These are phyloP conservation scores for Baryphthengus martii DNA, from an alignment of 2,113 vertebrate genomes.

Conservation along the genomic window DNA sequence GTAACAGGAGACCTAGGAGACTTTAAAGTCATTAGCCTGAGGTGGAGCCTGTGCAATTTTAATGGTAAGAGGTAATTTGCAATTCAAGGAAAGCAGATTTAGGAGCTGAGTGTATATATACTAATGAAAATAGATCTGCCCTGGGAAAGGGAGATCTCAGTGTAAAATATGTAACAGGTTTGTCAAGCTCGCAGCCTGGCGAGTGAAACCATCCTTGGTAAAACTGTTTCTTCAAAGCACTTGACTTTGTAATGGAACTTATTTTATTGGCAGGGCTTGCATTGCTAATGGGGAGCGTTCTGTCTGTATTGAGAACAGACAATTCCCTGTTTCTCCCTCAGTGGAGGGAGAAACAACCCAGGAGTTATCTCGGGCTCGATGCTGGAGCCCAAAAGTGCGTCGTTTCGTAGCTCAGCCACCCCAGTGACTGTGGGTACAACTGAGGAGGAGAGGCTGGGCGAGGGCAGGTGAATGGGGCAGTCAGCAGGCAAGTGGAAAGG, in stretches of 20 bases:
- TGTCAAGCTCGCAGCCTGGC: not conserved
- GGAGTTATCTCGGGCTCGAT: not conserved
- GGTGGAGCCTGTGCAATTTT: not conserved
- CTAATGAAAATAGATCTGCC: not conserved
- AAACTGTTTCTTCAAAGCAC: not conserved
- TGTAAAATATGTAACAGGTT: not conserved
- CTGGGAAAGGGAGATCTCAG: not conserved
- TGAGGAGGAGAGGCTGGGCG: not conserved
- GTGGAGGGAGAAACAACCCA: not conserved
- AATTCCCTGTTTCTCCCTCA: too few species aligned
- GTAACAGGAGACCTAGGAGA: slow-evolving; percentile 5
- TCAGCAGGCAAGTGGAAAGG: not conserved
- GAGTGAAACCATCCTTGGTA: not conserved
- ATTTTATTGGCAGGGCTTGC: not conserved
- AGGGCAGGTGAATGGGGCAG: not conserved
- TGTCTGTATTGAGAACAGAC: not conserved
- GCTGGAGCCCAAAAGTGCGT: not conserved
- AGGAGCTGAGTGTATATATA: not conserved
- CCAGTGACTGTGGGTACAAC: not conserved
- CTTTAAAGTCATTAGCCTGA: slow-evolving; percentile 34
- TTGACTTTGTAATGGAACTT: not conserved
- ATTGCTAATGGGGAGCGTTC: not conserved
- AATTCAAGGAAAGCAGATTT: not conserved
- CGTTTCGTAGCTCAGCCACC: not conserved
- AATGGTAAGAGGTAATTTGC: slow-evolving; percentile 9